phyloP scores from a whole-genome alignment of 2,888 invertebrate genomes.

The Lumbricus terrestris region DNA sequence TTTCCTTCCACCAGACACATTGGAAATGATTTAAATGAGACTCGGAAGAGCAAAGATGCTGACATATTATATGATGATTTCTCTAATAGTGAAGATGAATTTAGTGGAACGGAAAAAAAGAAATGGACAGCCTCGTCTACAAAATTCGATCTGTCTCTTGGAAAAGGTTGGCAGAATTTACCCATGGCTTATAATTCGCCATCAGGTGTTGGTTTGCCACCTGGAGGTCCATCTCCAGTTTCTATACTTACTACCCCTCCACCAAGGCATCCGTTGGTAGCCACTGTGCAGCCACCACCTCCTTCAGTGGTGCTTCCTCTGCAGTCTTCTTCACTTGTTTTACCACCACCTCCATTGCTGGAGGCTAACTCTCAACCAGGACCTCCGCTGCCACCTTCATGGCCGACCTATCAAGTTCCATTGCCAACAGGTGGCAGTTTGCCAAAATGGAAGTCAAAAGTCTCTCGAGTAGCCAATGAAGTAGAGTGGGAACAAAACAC shows the following conservation, averaged over 20 bases:
- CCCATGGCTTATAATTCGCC: neutral
- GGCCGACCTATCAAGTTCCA: neutral
- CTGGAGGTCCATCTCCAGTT: neutral
- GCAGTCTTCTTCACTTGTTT: neutral
- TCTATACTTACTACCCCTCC: neutral
- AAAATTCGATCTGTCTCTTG: neutral
- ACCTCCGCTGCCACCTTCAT: neutral
- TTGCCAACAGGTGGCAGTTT: neutral
- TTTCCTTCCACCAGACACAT: neutral
- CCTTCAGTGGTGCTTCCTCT: neutral
- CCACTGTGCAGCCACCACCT: neutral
- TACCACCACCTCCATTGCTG: neutral
- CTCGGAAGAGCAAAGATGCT: neutral
- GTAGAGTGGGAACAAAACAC: conserved; percentile 22
- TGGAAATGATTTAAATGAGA: neutral
- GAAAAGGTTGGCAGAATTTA: too few species aligned
- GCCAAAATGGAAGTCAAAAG: neutral
- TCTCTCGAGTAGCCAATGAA: neutral
- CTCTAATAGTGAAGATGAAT: conserved; percentile 14
- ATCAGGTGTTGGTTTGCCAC: neutral
- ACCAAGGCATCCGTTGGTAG: neutral
- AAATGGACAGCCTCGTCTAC: neutral
- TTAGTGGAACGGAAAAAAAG: neutral
- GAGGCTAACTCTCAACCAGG: neutral
- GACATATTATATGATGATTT: conserved; percentile 7